phyloP scores from a whole-genome alignment of 2,113 vertebrate species.

The Ochotona princeps region DNA sequence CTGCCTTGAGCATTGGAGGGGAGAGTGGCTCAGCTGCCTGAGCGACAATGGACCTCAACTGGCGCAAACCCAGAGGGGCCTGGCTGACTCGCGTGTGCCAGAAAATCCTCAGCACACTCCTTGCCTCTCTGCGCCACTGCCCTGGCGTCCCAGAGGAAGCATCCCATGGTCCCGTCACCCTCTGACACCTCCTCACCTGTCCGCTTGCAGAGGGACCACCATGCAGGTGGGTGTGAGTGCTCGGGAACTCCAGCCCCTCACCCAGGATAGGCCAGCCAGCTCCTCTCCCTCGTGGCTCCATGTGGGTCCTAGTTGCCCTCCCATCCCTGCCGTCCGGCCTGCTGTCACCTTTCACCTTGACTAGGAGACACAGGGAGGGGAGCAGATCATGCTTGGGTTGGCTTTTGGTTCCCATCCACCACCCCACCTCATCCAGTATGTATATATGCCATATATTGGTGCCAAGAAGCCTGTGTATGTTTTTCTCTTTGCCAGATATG shows the following conservation, averaged over 20 bases:
- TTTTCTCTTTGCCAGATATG: constrained; percentile 81
- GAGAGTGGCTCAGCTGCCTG: not conserved
- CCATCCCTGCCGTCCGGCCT: not conserved
- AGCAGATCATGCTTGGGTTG: constrained; percentile 73
- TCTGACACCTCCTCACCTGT: not conserved
- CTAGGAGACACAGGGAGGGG: not conserved
- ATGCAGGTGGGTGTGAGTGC: not conserved
- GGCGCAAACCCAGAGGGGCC: not conserved
- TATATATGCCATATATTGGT: constrained; percentile 74
- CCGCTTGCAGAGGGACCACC: not conserved
- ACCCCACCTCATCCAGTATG: constrained; percentile 81
- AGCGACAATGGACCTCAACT: constrained; percentile 45
- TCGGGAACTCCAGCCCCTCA: not conserved
- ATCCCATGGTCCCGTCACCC: not conserved
- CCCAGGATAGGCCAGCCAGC: not conserved
- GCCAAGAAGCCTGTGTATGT: constrained; percentile 50
- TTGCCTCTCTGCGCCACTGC: not conserved
- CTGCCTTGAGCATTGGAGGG: not conserved
- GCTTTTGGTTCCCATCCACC: constrained; percentile 78
- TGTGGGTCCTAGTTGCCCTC: constrained; percentile 36
- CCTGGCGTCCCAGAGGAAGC: constrained; percentile 26
- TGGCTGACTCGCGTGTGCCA: not conserved
- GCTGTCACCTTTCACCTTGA: constrained; percentile 26
- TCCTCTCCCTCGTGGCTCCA: not conserved
- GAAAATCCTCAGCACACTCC: not conserved